phyloP scores from a whole-genome alignment of 2,113 vertebrate genomes.

The Anser cygnoides region DNA sequence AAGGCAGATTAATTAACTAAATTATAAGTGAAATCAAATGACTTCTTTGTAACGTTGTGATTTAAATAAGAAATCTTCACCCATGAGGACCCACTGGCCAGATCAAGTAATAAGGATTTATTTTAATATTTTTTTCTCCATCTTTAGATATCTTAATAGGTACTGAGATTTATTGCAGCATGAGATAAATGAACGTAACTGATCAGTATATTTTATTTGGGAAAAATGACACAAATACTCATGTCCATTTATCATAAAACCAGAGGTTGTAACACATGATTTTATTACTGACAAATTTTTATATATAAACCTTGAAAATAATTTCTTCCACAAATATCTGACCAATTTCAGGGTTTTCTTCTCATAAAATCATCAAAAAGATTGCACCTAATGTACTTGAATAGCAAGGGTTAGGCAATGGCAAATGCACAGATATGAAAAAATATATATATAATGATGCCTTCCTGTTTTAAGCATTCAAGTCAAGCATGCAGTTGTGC shows the following conservation, averaged over 20 bases:
- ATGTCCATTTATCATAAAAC: not conserved
- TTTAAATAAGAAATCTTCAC: not conserved
- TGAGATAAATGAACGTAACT: not conserved
- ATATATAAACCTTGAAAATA: not conserved
- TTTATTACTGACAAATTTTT: not conserved
- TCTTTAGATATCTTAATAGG: not conserved
- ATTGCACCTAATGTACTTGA: not conserved
- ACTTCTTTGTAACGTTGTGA: not conserved
- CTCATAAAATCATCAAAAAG: not conserved
- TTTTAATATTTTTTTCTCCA: not conserved
- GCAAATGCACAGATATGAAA: not conserved
- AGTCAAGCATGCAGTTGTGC: not conserved
- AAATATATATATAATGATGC: not conserved
- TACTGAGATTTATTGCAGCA: not conserved
- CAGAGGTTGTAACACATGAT: not conserved
- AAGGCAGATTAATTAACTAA: not conserved
- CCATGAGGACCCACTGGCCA: accelerated
- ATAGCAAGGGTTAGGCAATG: not conserved
- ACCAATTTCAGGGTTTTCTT: not conserved
- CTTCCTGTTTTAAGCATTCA: not conserved
- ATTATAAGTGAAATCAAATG: not conserved
- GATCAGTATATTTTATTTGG: not conserved
- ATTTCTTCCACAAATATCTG: not conserved
- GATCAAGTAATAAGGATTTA: not conserved
- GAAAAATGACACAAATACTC: not conserved